A percentile compares a stretch with the other conserved stretches of the same genome.
Evolutionary conservation across 1,140 invertebrate species (phyloP).

Genomic region (Trinorchestia longiramus): DNA sequence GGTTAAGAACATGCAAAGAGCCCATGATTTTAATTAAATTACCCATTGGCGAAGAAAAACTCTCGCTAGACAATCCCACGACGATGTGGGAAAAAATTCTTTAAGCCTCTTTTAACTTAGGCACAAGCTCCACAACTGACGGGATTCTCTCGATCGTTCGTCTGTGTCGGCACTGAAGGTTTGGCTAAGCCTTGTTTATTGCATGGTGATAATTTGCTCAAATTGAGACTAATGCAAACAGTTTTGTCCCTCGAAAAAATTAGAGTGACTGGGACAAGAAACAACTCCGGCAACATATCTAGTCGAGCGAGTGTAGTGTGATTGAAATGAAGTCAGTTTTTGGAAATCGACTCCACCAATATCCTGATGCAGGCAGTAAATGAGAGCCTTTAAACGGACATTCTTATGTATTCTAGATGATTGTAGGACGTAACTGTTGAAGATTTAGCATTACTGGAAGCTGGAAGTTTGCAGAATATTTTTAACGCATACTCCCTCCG

Average conservation of each 20-base stretch:
- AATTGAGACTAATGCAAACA: background rate
- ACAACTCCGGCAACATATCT: background rate
- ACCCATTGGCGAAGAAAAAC: background rate
- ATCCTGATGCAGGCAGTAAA: background rate
- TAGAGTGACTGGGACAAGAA: background rate
- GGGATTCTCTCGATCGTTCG: background rate
- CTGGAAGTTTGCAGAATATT: background rate
- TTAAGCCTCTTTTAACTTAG: background rate
- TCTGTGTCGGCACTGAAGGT: background rate
- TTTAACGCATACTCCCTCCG: too few relatives aligned
- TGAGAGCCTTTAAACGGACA: background rate
- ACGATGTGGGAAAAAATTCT: background rate
- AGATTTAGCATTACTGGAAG: background rate
- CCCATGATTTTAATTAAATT: background rate
- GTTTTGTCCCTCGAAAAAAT: background rate
- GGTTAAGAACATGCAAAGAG: background rate
- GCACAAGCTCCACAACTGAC: background rate
- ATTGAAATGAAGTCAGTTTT: background rate
- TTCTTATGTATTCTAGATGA: background rate
- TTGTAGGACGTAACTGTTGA: background rate
- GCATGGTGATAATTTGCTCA: background rate
- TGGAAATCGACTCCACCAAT: background rate
- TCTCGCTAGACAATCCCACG: background rate
- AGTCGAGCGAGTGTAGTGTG: background rate
- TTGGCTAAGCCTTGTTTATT: conserved; percentile 1